These are phyloP conservation scores for Pempheris klunzingeri DNA, from an alignment of 2,797 vertebrate species.

Conservation along the genomic window DNA sequence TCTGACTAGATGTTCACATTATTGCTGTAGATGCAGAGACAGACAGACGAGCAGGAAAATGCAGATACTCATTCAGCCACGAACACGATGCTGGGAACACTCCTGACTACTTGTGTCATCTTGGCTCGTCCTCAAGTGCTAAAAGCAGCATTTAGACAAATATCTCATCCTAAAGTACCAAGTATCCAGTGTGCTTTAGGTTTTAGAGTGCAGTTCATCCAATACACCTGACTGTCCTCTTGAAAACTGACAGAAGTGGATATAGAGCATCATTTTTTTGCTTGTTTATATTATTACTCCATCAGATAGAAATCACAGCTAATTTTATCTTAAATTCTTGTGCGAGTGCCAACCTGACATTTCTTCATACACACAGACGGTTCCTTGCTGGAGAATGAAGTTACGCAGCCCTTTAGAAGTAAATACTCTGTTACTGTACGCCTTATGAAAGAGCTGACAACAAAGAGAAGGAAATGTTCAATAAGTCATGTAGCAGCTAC, in stretches of 20 bases:
- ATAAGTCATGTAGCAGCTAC: neutral
- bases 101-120: slow-evolving; percentile 10
- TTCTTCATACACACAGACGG: too few species aligned
- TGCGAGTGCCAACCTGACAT: too few species aligned
- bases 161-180: neutral
- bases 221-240: neutral
- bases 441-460: neutral
- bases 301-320: neutral
- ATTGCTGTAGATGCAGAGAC: slow-evolving; percentile 21
- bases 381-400: too few species aligned
- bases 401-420: neutral
- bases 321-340: too few species aligned
- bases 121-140: slow-evolving; percentile 5
- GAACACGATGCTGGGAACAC: neutral
- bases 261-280: too few species aligned
- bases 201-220: neutral
- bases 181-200: neutral
- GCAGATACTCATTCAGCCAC: slow-evolving; percentile 20
- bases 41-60: slow-evolving; percentile 21
- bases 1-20: slow-evolving; percentile 36
- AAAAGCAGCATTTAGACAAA: slow-evolving; percentile 29
- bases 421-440: neutral
- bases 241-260: slow-evolving; percentile 1
- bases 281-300: neutral
- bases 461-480: neutral